Evolutionary conservation across 2,113 vertebrate species (phyloP).

Genomic region (Galeopterus variegatus): DNA sequence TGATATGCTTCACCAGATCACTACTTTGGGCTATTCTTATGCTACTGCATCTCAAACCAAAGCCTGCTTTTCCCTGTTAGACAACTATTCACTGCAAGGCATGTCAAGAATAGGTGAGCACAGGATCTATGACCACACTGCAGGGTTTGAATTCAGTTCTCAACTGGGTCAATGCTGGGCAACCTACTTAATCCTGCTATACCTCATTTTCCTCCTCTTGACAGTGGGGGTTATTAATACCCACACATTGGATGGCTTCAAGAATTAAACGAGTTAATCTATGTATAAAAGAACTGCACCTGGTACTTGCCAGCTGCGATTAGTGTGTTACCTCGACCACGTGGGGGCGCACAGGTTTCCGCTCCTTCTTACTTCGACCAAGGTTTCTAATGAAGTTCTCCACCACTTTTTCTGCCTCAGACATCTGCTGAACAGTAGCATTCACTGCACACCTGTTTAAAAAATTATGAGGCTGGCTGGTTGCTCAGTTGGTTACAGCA

Average conservation of each 20-base stretch:
- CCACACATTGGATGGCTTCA: background rate
- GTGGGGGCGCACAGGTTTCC: conserved; percentile 89
- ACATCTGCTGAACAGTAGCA: conserved; percentile 92
- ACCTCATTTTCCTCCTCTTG: background rate
- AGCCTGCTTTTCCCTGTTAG: background rate
- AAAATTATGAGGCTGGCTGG: background rate
- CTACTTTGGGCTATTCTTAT: background rate
- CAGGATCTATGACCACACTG: fast-evolving
- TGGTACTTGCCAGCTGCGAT: no score
- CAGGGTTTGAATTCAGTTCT: background rate
- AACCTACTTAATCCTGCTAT: background rate
- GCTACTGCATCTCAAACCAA: fast-evolving
- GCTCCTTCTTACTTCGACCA: conserved; percentile 90
- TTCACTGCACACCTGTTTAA: conserved; percentile 94
- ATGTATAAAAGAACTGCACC: background rate
- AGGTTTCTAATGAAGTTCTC: conserved; percentile 92
- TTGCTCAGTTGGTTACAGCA: no score
- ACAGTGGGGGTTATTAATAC: fast-evolving
- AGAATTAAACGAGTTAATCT: background rate
- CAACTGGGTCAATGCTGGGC: fast-evolving
- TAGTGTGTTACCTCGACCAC: conserved; percentile 90
- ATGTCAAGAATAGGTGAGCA: fast-evolving
- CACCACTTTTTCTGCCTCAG: conserved; percentile 87
- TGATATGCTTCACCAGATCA: no score
- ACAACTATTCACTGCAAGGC: fast-evolving